Evolutionary conservation across 2,113 vertebrate genomes (phyloP).

Genomic region (Xenotilapia caudafasciata): DNA sequence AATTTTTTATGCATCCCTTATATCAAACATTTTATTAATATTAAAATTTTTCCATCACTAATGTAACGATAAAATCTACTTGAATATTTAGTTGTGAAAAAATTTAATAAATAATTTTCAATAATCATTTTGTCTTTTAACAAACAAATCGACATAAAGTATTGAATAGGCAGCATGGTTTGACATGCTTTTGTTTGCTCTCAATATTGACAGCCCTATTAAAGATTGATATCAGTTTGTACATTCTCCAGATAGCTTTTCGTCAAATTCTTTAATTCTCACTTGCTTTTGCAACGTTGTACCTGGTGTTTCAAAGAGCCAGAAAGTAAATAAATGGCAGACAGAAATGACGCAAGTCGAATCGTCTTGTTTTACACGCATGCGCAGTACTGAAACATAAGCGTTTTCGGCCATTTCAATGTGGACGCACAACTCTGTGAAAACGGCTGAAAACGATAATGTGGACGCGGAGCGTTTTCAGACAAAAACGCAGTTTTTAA

Average conservation of each 20-base stretch:
- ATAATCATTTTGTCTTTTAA: neutral
- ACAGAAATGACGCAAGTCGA: too few relatives aligned
- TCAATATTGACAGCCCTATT: accelerated
- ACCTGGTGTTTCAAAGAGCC: neutral
- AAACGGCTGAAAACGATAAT: neutral
- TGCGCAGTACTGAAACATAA: too few relatives aligned
- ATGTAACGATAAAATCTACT: neutral
- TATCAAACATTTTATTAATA: neutral
- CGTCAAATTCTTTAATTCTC: neutral
- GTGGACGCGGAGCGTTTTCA: accelerated
- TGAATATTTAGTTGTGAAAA: neutral
- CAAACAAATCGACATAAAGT: neutral
- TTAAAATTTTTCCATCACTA: neutral
- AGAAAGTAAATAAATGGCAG: neutral
- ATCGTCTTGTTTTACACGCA: too few relatives aligned
- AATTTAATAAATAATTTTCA: neutral
- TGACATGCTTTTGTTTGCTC: neutral
- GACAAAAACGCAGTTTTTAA: neutral
- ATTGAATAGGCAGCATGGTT: neutral
- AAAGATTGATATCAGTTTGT: neutral
- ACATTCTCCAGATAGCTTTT: neutral
- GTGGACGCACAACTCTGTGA: neutral
- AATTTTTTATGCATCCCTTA: neutral
- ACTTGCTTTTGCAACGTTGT: neutral
- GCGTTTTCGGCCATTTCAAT: neutral